Base-by-base conservation (phyloP, 2,797 vertebrate genomes). In the Phrynocephalus forsythii region DNA sequence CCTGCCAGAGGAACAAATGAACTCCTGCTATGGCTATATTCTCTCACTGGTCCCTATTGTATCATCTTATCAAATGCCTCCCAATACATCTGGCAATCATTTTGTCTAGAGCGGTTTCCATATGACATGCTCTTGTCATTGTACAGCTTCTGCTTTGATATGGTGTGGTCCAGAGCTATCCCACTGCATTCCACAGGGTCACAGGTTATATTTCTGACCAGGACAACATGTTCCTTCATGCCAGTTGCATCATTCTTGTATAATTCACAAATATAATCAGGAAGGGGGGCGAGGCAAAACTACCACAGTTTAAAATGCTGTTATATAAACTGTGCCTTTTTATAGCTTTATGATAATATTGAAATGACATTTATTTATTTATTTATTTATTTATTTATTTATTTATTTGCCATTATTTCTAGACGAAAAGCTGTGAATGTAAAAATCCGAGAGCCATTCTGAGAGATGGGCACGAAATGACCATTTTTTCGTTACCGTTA, bases 31-130 rank as follows among this genome's bases (percentile, higher is more conserved):
- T 1, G 84, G 87, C 87, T 91, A 87, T 78, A 83, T 83, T 88
- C 86, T 94, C 95, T 96, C 96, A 95, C 96, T 97, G 96, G 95
- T 96, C 93, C 83, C 94, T 92, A 87, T 95, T 96, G 92, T 95
- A 92, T 91, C 76, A 89, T 92, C 91, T 91, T 20, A 83, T 89
- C 91, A 67, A 89, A 90, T 92, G 89, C 87, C 89, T 92, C 82
- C 92, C 81, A 60, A 86, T 89, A 87, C 93, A 94, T 93, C 79
- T 87, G 91, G 22, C 93, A 87, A 94, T 87, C 93, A 91, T 92
- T 91, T 84, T 91, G 86, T 94, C 91, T 80, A 84, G 87, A 88
- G 82, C 91, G 85, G 86, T 73, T 92, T 82, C 71, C 91, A 88
- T 92, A 15, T 67, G 77, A 71, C 69, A 50, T 87, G 67, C 76